Evolutionary conservation across 2,113 vertebrate genomes (phyloP).

Genomic region (Tetrax tetrax): DNA sequence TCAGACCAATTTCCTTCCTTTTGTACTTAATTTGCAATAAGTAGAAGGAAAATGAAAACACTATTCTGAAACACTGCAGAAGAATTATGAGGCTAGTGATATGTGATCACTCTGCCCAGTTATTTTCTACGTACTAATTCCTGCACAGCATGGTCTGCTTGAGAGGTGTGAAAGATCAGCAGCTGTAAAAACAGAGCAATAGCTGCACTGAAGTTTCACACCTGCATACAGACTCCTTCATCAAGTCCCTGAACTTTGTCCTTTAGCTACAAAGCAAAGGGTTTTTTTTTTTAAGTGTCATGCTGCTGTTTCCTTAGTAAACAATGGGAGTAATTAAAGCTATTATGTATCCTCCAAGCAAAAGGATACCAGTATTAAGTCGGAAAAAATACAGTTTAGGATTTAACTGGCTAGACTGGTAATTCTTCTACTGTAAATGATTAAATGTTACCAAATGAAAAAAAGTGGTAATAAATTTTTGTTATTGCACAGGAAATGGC

Average conservation of each 20-base stretch:
- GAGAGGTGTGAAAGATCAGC: constrained; percentile 44
- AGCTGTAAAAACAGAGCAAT: constrained; percentile 66
- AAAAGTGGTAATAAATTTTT: constrained; percentile 19
- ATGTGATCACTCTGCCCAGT: constrained; percentile 16
- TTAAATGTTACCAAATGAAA: constrained; percentile 39
- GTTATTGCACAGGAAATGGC: constrained; percentile 49
- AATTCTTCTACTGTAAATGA: background rate
- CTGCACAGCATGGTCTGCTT: background rate
- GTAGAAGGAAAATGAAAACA: background rate
- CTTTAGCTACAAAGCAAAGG: background rate
- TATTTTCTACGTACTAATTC: constrained; percentile 19
- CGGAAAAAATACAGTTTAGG: background rate
- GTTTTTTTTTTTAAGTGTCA: constrained; percentile 32
- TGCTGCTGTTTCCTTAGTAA: constrained; percentile 63
- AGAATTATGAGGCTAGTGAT: background rate
- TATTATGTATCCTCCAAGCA: background rate
- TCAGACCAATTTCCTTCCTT: background rate
- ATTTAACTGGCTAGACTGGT: constrained; percentile 47
- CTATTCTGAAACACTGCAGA: background rate
- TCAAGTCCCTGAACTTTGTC: constrained; percentile 30
- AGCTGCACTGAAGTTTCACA: constrained; percentile 25
- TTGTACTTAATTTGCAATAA: background rate
- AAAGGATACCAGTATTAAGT: background rate
- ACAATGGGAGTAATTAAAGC: constrained; percentile 61
- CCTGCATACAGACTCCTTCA: background rate